These are phyloP conservation scores for Nebria salina DNA, from an alignment of 2,888 invertebrate species.

Conservation along the genomic window DNA sequence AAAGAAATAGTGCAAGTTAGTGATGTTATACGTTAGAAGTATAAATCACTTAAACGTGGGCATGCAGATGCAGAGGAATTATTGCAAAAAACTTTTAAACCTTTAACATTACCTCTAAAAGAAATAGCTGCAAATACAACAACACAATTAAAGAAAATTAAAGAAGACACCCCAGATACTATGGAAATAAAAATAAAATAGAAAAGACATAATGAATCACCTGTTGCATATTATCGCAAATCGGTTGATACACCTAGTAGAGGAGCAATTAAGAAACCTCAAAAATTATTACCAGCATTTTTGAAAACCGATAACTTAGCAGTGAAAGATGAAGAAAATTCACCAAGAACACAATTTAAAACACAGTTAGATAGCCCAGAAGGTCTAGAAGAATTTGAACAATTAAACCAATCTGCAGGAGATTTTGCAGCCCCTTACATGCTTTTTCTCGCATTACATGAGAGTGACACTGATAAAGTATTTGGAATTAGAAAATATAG, in stretches of 20 bases:
- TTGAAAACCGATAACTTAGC: background rate
- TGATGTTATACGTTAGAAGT: background rate
- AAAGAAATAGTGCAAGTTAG: background rate
- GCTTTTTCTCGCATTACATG: background rate
- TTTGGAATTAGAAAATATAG: background rate
- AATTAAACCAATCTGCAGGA: background rate
- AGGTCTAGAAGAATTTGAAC: background rate
- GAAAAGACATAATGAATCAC: background rate
- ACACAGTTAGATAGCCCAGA: background rate
- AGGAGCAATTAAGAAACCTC: background rate
- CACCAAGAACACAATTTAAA: background rate
- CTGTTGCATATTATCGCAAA: background rate
- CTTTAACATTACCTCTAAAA: slow-evolving; percentile 6
- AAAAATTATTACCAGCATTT: background rate
- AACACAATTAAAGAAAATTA: background rate
- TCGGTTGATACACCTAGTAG: background rate
- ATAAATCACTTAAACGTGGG: background rate
- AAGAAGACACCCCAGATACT: background rate
- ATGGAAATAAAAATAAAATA: background rate
- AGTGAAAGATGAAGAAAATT: background rate
- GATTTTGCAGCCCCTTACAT: background rate
- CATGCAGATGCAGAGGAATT: slow-evolving; percentile 1
- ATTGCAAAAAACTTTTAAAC: slow-evolving; percentile 14
- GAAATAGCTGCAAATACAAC: slow-evolving; percentile 3
- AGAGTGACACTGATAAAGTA: background rate